Percentiles rank a stretch among this genome's conserved stretches.
phyloP scores from a whole-genome alignment of 2,888 invertebrate genomes.

The Caenorhabditis zanzibari region DNA sequence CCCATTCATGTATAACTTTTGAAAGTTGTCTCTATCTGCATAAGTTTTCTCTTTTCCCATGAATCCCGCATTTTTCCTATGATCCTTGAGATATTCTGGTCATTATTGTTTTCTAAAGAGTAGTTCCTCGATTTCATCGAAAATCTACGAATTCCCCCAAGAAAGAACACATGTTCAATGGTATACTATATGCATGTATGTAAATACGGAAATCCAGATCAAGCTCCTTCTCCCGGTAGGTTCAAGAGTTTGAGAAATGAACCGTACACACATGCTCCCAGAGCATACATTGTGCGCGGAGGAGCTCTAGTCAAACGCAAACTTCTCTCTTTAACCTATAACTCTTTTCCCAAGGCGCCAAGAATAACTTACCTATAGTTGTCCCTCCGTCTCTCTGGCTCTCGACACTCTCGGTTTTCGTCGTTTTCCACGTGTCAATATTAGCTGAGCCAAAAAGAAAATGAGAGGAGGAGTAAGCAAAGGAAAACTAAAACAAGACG shows the following conservation, averaged over 20 bases:
- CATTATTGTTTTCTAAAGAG: background rate
- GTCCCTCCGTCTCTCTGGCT: conserved; percentile 17
- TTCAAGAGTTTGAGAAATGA: conserved; percentile 52
- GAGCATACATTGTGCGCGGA: conserved; percentile 25
- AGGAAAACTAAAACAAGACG: conserved; percentile 32
- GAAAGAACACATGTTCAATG: background rate
- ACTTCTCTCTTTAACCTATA: conserved; percentile 33
- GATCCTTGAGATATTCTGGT: background rate
- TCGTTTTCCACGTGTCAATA: conserved; percentile 55
- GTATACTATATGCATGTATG: background rate
- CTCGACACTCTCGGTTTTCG: background rate
- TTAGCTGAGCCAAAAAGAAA: conserved; percentile 32
- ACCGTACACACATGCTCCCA: conserved; percentile 28
- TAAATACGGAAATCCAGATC: conserved; percentile 28
- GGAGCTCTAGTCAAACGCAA: conserved; percentile 31
- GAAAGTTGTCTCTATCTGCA: background rate
- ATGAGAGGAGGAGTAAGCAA: no score
- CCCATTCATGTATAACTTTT: background rate
- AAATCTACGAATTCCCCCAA: background rate
- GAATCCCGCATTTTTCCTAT: no score
- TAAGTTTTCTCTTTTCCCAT: background rate
- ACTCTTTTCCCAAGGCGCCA: conserved; percentile 39
- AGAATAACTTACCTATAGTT: conserved; percentile 34
- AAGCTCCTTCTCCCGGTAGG: conserved; percentile 4
- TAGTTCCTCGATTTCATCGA: background rate